Evolutionary conservation across 37 sponge, comb jelly and placozoan genomes (phyloP), one percentile per base, ranked within the genome.

Genomic region (Ianthella basta): DNA sequence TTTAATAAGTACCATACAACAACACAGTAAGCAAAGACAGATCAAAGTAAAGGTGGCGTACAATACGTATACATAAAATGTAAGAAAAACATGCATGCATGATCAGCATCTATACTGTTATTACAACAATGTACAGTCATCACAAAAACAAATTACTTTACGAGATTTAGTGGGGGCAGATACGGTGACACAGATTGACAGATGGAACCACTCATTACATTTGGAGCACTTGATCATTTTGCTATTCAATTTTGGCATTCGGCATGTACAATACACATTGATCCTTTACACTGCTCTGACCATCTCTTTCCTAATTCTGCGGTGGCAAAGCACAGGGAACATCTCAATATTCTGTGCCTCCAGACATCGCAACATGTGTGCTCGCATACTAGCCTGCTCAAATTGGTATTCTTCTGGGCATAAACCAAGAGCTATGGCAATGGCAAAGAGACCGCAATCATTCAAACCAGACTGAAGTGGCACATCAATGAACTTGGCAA

Each of bases 181-280:
- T 24, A 81, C 82, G 4, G 20, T 8, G 32, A 81, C 63, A 60
- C 82, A 81, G 2, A 34, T 59, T 21, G 25, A 6, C 2, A 27
- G 32, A 54, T 84, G 84, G 1, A 39, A 84, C 84, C 84, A 84
- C 56, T 68, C 72, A 0, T 68, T 70, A 56, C 84, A 84, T 23
- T 15, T 15, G 16, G 72, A 54, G 56, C 84, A 84, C 59, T 84
- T 33, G 15, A 84, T 50, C 84, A 27, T 36, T 39, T 30, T 39
- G 56, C 44, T 70, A 20, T 30, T 30, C 21, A 54, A 16, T n/a
- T 25, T 18, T 15, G 72, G 84, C 84, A 84, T 84, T 33, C 84
- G 41, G 59, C 84, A 84, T 69, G 38, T 25, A 36, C 84, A 84
- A 72, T 70, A 69, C 0, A 84, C 72, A 68, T 27, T 27, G 35